Conservation (phyloP, 1,140 invertebrate species). For the Drosophila saltans region DNA sequence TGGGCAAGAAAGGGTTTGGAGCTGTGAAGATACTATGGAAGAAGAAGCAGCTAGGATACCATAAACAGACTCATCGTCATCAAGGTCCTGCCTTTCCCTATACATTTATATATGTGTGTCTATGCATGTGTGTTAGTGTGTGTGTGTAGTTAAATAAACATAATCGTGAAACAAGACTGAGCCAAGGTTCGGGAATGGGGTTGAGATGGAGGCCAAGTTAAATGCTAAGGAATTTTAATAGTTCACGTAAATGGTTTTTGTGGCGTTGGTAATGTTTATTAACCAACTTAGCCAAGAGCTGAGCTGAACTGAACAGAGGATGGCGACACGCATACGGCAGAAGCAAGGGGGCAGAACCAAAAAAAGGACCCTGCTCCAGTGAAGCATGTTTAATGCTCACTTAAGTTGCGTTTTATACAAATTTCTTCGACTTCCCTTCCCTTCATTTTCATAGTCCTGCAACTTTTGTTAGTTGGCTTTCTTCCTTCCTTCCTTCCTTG, state of each 20-base stretch:
- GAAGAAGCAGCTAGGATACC: neutral
- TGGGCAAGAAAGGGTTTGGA: conserved; percentile 1
- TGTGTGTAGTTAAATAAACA: conserved; percentile 71
- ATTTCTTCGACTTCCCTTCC: conserved; percentile 51
- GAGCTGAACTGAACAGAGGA: neutral
- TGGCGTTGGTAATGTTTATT: conserved; percentile 81
- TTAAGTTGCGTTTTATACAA: conserved; percentile 80
- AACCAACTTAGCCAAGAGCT: conserved; percentile 67
- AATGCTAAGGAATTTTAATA: conserved; percentile 78
- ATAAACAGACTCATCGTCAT: conserved; percentile 5
- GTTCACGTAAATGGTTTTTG: conserved; percentile 79
- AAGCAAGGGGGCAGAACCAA: neutral
- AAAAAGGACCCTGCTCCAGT: conserved; percentile 48
- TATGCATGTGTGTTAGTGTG: conserved; percentile 21
- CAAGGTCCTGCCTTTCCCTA: neutral
- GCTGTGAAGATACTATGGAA: neutral
- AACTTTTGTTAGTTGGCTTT: neutral
- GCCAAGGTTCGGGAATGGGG: too few species aligned
- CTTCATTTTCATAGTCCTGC: conserved; percentile 7
- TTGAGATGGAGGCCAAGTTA: conserved; percentile 40
- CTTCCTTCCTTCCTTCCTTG: conserved; percentile 28
- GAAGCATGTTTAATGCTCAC: conserved; percentile 78
- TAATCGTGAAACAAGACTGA: conserved; percentile 66
- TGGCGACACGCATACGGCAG: neutral
- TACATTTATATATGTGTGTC: neutral